phyloP scores from a whole-genome alignment of 2,888 invertebrate genomes.

The Liodrosophila aerea region DNA sequence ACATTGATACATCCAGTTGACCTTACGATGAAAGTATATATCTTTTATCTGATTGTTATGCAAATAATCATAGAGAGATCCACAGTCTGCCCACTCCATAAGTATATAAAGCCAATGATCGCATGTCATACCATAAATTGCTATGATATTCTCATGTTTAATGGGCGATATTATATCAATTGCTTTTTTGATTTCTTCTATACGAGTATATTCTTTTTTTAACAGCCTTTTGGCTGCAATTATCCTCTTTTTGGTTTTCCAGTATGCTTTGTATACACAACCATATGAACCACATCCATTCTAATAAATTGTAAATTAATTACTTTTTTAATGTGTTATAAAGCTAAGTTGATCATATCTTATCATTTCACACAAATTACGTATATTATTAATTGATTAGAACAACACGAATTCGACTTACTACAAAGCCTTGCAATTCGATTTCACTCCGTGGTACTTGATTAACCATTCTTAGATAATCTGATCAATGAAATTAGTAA shows the following conservation, averaged over 20 bases:
- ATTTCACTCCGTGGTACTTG: too few relatives aligned
- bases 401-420: too few relatives aligned
- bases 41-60: not conserved
- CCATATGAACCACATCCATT: not conserved
- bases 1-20: conserved; percentile 19
- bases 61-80: conserved; percentile 5
- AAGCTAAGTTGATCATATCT: too few relatives aligned
- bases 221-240: not conserved
- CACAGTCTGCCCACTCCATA: conserved; percentile 7
- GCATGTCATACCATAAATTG: not conserved
- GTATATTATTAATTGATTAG: too few relatives aligned
- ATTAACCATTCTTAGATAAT: too few relatives aligned
- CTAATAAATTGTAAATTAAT: too few relatives aligned
- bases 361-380: too few relatives aligned
- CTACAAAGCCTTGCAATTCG: too few relatives aligned
- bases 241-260: not conserved
- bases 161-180: not conserved
- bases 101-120: not conserved
- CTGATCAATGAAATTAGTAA: too few relatives aligned
- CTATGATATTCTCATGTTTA: conserved; percentile 11
- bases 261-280: not conserved
- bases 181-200: not conserved
- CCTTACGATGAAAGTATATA: not conserved
- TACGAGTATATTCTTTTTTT: too few relatives aligned
- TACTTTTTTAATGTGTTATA: too few relatives aligned